Conservation (phyloP, 2,797 vertebrate genomes). For the Luscinia megarhynchos region DNA sequence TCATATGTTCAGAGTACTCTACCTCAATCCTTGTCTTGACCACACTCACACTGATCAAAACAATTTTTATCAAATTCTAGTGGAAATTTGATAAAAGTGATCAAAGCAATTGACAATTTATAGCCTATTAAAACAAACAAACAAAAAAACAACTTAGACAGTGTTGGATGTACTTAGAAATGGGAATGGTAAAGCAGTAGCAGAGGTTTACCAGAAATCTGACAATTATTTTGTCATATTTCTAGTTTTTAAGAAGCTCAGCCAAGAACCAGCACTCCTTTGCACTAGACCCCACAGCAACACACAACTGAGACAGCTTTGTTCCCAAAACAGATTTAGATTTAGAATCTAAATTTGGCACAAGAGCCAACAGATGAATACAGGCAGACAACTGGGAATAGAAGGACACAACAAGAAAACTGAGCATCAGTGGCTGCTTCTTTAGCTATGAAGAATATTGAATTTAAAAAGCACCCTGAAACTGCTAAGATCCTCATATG, state of each 20-base stretch:
- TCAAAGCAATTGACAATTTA: not conserved
- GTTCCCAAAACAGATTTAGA: not conserved
- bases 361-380: not conserved
- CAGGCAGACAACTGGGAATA: not conserved
- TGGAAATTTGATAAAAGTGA: not conserved
- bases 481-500: not conserved
- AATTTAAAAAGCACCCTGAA: not conserved
- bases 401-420: not conserved
- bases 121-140: not conserved
- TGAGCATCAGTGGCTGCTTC: not conserved
- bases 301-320: not conserved
- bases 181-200: not conserved
- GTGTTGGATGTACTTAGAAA: not conserved
- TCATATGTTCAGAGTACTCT: not conserved
- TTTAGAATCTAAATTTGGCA: not conserved
- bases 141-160: not conserved
- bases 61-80: not conserved
- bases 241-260: not conserved
- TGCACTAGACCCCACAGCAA: not conserved
- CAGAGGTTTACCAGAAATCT: not conserved
- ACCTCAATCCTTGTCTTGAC: not conserved
- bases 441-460: not conserved
- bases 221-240: not conserved
- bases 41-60: not conserved
- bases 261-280: not conserved